Evolutionary conservation across 2,113 vertebrate species (phyloP), one percentile per base, ranked within the genome.

Genomic region (Syngnathus scovelli): DNA sequence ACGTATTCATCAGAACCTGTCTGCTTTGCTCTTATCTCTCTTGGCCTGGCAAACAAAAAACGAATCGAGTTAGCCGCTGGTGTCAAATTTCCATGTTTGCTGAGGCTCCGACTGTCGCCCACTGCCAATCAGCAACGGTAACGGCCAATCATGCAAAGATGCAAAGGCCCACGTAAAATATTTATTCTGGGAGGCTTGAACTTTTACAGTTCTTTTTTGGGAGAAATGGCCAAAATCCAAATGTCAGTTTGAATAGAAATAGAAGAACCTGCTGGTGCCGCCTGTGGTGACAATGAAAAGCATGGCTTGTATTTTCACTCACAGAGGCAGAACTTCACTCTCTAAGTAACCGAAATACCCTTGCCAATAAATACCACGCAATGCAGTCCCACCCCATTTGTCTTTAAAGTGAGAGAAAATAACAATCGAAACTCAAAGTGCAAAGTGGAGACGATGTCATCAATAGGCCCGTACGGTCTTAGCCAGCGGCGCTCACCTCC

Each of bases 41-140:
- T 83, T 69, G 80, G 80, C 59, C 65, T 74, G 84, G 84, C 82
- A 89, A 89, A 90, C 82, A 79, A 88, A 86, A 83, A 84, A 15
- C 44, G 67, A 85, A 82, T 84, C 70, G 77, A 68, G 71, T 61
- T 13, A 61, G 64, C 21, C 43, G 63, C 38, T 5, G 39, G 39
- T 48, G 46, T 75, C 37, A 27, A 23, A 13, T 51, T 61, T 55
- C 60, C 46, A 33, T 51, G 43, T 70, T 76, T 64, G 60, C 18
- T 73, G 63, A 52, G 15, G 41, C 48, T 72, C n/a, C 41, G 37
- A 44, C 19, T 27, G 2, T 18, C 18, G 56, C 37, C 59, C 18
- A 5, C 36, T 36, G 23, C 23, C 13, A 59, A 38, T 6, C 15
- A 19, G 16, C 37, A 61, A 62, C 49, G n/a, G 15, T 51, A 64